A percentile compares a stretch with the other conserved stretches of the same genome.
These are phyloP conservation scores for Propithecus perrieri DNA, from an alignment of 2,797 vertebrate species.

Conservation along the genomic window DNA sequence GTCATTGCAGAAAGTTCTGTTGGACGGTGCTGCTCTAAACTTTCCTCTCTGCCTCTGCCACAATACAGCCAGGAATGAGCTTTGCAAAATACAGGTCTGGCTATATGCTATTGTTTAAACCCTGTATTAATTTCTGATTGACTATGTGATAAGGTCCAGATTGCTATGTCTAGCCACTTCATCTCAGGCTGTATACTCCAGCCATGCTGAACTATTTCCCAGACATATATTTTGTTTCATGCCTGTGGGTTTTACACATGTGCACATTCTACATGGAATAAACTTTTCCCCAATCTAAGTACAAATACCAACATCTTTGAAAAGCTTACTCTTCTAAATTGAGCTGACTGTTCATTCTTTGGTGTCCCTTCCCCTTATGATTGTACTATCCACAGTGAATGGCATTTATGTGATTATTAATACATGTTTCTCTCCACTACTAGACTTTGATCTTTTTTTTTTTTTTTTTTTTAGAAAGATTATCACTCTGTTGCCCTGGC, in stretches of 20 bases:
- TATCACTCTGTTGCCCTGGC: too few species aligned
- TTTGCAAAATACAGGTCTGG: background rate
- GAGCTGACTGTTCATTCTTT: background rate
- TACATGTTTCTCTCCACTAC: background rate
- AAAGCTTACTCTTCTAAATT: background rate
- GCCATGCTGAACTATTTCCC: background rate
- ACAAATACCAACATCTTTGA: background rate
- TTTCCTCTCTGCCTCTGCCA: background rate
- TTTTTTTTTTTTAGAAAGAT: too few species aligned
- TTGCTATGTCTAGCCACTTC: background rate
- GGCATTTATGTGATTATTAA: background rate
- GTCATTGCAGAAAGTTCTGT: background rate
- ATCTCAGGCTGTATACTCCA: background rate
- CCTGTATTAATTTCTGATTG: background rate
- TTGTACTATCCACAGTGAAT: background rate
- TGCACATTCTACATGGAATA: background rate
- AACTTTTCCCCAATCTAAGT: background rate
- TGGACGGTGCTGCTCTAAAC: background rate
- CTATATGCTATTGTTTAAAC: background rate
- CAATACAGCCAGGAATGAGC: background rate
- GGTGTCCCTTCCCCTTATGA: background rate
- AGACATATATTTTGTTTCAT: background rate
- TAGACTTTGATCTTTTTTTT: constrained; percentile 19
- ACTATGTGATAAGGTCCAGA: background rate
- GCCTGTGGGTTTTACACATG: background rate